Evolutionary conservation across 2,797 vertebrate species (phyloP), one percentile per base, ranked within the genome.

Genomic region (Gymnothorax reevesii): DNA sequence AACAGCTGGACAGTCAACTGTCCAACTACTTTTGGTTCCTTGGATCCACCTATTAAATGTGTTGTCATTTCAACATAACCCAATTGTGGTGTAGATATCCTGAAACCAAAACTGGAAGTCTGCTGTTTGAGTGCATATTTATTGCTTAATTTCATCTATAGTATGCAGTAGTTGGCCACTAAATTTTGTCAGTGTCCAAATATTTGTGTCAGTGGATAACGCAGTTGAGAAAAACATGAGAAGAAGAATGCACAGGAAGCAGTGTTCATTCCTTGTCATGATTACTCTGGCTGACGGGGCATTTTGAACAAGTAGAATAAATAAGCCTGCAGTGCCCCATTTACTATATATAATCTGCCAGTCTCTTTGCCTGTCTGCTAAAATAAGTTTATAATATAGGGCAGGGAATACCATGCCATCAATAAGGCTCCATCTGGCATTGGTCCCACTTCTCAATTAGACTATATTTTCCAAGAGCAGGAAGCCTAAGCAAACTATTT

Each of bases 371-470:
- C 87, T 75, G 57, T 83, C 87, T 12, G 82, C 90, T 89, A 89
- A 86, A 79, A 2, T 88, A 87, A 83, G 86, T 91, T 92, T 87
- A 89, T 91, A 87, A 92, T 91, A 90, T 83, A 90, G 89, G 66
- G 88, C 71, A 85, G 89, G 52, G 90, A 89, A 89, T 83, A 64
- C 89, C 87, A 90, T 90, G 88, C 87, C 84, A 88, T 88, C 82
- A 86, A 17, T 84, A 89, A 90, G 84, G 90, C 92, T 92, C 90
- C 71, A 87, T 83, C 83, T 89, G 85, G 88, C 88, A 7, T 62
- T 33, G 57, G 57, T 91, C 89, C 92, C 89, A 86, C 89, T 88
- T 71, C 87, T 89, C 90, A 90, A 90, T 92, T 92, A 91, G 88
- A 85, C 85, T 88, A 89, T 85, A 59, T 88, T 91, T 89, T 89